These are phyloP conservation scores for Gymnocheta viridis DNA, from an alignment of 2,888 invertebrate genomes.

Conservation along the genomic window DNA sequence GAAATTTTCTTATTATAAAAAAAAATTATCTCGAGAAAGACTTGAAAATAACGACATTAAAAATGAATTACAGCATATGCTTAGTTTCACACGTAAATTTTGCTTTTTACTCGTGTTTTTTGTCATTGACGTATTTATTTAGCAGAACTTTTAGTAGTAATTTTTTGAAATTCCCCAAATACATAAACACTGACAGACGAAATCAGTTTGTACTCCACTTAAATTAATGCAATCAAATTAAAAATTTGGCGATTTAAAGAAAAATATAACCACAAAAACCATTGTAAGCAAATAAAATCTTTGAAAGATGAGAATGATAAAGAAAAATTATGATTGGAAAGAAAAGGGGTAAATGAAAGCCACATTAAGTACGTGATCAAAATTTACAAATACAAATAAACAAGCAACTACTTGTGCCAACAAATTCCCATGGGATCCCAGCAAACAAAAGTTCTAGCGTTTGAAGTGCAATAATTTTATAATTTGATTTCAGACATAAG, in stretches of 20 bases:
- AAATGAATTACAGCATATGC: conserved; percentile 39
- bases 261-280: neutral
- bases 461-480: too few species aligned
- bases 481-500: too few species aligned
- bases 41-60: neutral
- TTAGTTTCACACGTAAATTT: conserved; percentile 30
- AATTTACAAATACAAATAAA: conserved; percentile 44
- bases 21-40: neutral
- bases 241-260: conserved; percentile 46
- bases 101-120: conserved; percentile 8
- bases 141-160: neutral
- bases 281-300: neutral
- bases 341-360: conserved; percentile 55
- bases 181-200: neutral
- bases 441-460: neutral
- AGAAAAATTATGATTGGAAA: neutral
- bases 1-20: conserved; percentile 8
- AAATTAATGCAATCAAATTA: conserved; percentile 66
- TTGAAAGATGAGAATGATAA: too few species aligned
- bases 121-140: neutral
- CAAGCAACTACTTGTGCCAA: conserved; percentile 2
- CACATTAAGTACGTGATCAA: conserved; percentile 57
- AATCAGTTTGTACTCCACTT: conserved; percentile 41
- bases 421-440: conserved; percentile 5
- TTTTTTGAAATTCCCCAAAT: neutral